Percentiles rank a stretch among this genome's conserved stretches.
phyloP scores from a whole-genome alignment of 2,113 vertebrate species.

The Mesoclemmys tuberculata region DNA sequence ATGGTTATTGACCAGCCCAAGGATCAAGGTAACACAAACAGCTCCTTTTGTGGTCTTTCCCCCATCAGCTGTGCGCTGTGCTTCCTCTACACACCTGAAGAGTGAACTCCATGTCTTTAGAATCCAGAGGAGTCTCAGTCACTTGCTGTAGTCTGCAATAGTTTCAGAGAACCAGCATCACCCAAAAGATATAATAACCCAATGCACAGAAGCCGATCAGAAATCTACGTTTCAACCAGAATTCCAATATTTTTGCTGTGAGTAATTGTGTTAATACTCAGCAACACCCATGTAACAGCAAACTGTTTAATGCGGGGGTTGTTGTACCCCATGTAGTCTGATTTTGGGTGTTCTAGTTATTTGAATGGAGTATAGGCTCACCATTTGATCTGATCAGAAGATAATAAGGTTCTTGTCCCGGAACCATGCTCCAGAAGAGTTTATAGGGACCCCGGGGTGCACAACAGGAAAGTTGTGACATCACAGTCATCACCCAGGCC shows the following conservation, averaged over 20 bases:
- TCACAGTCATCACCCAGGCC: too few relatives aligned
- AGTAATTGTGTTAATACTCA: constrained; percentile 26
- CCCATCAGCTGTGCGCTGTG: not conserved
- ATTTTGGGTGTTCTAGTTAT: too few relatives aligned
- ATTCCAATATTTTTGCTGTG: not conserved
- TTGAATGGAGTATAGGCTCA: too few relatives aligned
- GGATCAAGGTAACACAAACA: not conserved
- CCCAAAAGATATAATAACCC: not conserved
- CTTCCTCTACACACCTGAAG: not conserved
- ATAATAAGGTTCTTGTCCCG: too few relatives aligned
- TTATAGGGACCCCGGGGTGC: too few relatives aligned
- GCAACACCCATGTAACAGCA: not conserved
- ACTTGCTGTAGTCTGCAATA: not conserved
- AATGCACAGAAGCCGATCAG: constrained; percentile 12
- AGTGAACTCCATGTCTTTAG: not conserved
- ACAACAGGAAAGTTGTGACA: too few relatives aligned
- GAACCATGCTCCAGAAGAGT: too few relatives aligned
- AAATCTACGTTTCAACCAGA: constrained; percentile 24
- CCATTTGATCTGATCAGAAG: too few relatives aligned
- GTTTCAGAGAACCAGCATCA: not conserved
- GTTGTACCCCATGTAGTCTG: too few relatives aligned
- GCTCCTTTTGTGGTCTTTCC: not conserved
- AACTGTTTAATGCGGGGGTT: not conserved
- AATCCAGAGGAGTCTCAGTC: constrained; percentile 5
- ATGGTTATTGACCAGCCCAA: not conserved